phyloP scores from a whole-genome alignment of 2,888 invertebrate species.

The Heliconius cydno region DNA sequence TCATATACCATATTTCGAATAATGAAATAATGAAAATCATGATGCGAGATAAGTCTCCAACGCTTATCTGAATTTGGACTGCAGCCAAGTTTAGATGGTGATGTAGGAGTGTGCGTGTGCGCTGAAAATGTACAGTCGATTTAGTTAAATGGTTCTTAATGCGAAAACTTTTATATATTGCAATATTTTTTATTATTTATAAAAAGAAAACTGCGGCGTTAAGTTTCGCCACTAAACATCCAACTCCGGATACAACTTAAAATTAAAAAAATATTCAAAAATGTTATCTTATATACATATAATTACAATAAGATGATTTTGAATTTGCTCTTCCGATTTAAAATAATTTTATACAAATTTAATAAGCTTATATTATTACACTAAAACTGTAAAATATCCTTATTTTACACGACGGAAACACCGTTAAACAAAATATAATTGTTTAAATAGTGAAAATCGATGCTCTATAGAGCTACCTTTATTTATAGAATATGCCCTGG shows the following conservation, averaged over 20 bases:
- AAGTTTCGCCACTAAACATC: neutral
- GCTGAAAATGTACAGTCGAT: constrained; percentile 59
- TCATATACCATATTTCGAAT: constrained; percentile 22
- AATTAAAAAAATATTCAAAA: no score
- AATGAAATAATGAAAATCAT: constrained; percentile 47
- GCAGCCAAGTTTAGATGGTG: constrained; percentile 65
- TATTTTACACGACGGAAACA: neutral
- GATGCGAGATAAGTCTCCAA: constrained; percentile 48
- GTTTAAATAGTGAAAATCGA: constrained; percentile 7
- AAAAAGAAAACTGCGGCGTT: neutral
- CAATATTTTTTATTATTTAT: no score
- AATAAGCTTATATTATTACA: no score
- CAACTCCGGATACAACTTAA: no score
- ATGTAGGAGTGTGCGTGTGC: constrained; percentile 62
- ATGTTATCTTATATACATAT: no score
- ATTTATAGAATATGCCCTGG: constrained; percentile 27
- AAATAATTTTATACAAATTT: no score
- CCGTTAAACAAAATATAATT: neutral
- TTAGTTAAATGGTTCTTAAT: constrained; percentile 14
- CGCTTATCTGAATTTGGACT: constrained; percentile 57
- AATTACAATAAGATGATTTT: no score
- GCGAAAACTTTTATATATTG: neutral
- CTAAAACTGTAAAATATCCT: neutral
- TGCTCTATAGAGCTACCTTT: constrained; percentile 18
- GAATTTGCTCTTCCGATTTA: no score